Conservation (phyloP, 23 tunicate species). For the Ciona savignyi region DNA sequence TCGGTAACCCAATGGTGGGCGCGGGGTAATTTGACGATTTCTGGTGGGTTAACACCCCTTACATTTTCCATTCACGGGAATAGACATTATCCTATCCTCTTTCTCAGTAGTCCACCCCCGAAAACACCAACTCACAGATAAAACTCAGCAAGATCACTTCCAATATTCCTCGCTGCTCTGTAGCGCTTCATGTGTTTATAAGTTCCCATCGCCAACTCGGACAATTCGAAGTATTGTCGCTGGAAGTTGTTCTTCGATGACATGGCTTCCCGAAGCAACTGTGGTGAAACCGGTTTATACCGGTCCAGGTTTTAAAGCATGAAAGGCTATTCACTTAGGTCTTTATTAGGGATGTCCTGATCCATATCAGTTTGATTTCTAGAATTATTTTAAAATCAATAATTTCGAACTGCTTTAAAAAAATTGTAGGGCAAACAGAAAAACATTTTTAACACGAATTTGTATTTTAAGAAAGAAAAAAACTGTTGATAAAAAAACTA, state of each 20-base stretch:
- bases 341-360: no score
- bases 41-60: no score
- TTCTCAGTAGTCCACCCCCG: no score
- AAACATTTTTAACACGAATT: background rate
- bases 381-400: no score
- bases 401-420: no score
- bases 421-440: background rate
- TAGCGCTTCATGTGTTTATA: slow-evolving; percentile 79
- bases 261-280: slow-evolving; percentile 85
- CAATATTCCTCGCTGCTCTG: slow-evolving; percentile 63
- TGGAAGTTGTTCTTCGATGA: slow-evolving; percentile 82
- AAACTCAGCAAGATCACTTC: slow-evolving; percentile 73
- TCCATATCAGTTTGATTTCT: no score
- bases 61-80: no score
- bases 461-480: background rate
- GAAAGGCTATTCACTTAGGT: no score
- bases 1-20: no score
- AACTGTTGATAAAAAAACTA: background rate
- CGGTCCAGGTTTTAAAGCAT: no score
- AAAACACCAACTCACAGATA: slow-evolving; percentile 76
- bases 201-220: slow-evolving; percentile 93
- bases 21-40: no score
- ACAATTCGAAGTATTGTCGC: slow-evolving; percentile 63
- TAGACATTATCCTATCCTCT: no score
- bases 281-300: background rate